Evolutionary conservation across 1,140 invertebrate genomes (phyloP), one percentile per base, ranked within the genome.

Genomic region (Amyelois transitella): DNA sequence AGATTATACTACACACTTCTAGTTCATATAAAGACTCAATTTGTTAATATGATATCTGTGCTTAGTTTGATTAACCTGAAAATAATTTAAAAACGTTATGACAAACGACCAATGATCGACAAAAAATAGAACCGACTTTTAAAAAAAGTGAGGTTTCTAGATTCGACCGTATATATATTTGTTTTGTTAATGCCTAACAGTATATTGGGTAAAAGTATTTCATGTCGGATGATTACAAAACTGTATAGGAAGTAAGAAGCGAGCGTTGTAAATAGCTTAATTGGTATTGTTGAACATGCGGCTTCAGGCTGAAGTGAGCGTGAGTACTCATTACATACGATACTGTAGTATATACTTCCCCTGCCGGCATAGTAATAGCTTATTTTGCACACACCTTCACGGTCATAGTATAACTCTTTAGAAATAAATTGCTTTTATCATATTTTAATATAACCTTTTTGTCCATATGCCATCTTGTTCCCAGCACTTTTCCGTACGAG

Each of bases 241-340:
- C 2, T 32, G 28, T 10, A 32, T 38, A 38, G 32, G 32, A 38
- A 38, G 32, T 14, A 14, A 38, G 12, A 5, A 24, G 8, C 22
- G 45, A 48, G 50, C 52, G 60, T 48, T 86, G 81, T 85, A 86
- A 55, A 86, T 85, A 85, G 81, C 78, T 83, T 77, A 61, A 67
- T 53, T 72, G 61, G 69, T 70, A 62, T 71, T 77, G 67, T 82
- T 70, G 75, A 72, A 81, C 82, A 80, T 81, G 84, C 84, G 71
- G 77, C 76, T 48, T 55, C 74, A 87, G 84, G 84, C 80, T 61
- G 84, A 87, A 79, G 84, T 87, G 24, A 76, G 71, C 59, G 84
- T 87, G 69, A 87, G 84, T 87, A 86, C 55, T 49, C 60, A 59
- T 49, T 43, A 20, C 17, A 22, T 22, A 48, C 38, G 22, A 53